Conservation (phyloP, 2,113 vertebrate species). For the Nothocercus julius region DNA sequence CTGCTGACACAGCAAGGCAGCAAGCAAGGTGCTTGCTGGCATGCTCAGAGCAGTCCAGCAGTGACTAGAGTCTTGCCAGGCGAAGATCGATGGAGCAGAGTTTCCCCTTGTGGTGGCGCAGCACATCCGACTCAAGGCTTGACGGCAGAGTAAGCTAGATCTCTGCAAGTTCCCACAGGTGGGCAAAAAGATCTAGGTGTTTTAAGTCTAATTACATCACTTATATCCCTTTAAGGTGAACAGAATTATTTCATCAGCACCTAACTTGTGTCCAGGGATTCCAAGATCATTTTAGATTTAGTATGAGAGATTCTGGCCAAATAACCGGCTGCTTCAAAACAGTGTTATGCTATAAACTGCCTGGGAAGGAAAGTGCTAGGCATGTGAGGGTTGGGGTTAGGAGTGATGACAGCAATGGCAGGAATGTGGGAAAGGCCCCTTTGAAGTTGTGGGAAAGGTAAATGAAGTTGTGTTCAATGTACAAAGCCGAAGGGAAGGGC, state of each 20-base stretch:
- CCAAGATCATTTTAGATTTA: background rate
- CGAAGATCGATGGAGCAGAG: background rate
- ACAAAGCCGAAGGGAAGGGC: background rate
- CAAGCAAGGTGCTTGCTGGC: background rate
- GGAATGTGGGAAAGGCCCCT: background rate
- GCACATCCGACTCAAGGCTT: background rate
- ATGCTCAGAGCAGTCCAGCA: background rate
- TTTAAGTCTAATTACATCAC: background rate
- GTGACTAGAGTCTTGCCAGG: background rate
- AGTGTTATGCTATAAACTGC: background rate
- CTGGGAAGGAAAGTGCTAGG: background rate
- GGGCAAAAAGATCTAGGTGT: background rate
- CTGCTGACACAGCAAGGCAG: background rate
- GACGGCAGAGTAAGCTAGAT: background rate
- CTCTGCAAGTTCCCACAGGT: background rate
- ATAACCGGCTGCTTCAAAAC: background rate
- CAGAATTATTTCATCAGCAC: background rate
- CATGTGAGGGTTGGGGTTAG: background rate
- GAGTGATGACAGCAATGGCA: fast-evolving
- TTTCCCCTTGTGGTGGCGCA: background rate
- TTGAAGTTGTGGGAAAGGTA: background rate
- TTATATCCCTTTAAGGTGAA: background rate
- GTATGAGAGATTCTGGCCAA: background rate
- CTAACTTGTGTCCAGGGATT: background rate
- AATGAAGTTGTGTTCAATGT: background rate